A percentile compares a stretch with the other conserved stretches of the same genome.
These are phyloP conservation scores for Phalacrocorax pelagicus DNA, from an alignment of 2,113 vertebrate species.

Conservation along the genomic window DNA sequence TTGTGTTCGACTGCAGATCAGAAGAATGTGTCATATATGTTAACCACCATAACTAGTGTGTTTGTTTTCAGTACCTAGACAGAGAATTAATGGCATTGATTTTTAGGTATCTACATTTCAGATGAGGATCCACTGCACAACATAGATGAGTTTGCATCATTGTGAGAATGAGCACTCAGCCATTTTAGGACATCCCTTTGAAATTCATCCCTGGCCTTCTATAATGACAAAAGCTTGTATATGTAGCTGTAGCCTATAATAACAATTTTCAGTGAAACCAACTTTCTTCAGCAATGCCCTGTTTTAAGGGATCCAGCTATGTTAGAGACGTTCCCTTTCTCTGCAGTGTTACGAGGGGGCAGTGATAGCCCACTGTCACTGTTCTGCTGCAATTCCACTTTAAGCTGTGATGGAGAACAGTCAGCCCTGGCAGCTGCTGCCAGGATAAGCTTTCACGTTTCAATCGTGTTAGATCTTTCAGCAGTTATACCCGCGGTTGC, in stretches of 20 bases:
- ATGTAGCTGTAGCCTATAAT: not conserved
- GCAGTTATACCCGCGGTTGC: not conserved
- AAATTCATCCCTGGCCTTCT: not conserved
- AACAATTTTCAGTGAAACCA: not conserved
- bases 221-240: not conserved
- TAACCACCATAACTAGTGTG: not conserved
- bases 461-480: not conserved
- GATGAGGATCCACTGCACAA: not conserved
- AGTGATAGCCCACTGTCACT: not conserved
- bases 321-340: not conserved
- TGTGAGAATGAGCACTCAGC: not conserved
- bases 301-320: not conserved
- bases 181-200: not conserved
- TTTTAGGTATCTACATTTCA: conserved; percentile 36
- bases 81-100: conserved; percentile 23
- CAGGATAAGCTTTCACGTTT: conserved; percentile 10
- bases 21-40: not conserved
- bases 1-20: not conserved
- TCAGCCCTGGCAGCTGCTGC: not conserved
- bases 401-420: not conserved
- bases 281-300: not conserved
- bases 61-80: not conserved
- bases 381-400: not conserved
- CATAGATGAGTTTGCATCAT: not conserved
- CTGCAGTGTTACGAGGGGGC: not conserved